Conservation (phyloP, 1,140 invertebrate species). For the Cecropterus lyciades region DNA sequence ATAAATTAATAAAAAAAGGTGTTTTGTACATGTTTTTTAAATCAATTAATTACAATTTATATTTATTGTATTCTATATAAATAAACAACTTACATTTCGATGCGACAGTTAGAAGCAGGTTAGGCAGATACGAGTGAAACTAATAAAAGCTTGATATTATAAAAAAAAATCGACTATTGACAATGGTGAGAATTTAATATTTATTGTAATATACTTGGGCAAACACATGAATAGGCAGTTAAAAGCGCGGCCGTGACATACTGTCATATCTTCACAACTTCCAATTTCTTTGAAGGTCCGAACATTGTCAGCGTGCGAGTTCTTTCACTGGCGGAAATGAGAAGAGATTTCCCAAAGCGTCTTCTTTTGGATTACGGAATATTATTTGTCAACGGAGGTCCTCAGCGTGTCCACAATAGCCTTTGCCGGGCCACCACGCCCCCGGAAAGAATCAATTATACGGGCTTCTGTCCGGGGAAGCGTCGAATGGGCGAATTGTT, state of each 20-base stretch:
- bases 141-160: no score
- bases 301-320: conserved; percentile 68
- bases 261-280: conserved; percentile 73
- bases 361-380: conserved; percentile 71
- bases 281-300: conserved; percentile 72
- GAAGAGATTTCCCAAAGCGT: conserved; percentile 72
- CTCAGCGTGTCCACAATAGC: conserved; percentile 62
- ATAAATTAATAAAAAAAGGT: no score
- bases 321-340: conserved; percentile 78
- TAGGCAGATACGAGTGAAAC: no score
- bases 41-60: no score
- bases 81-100: no score
- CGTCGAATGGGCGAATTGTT: conserved; percentile 81
- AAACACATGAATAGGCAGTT: conserved; percentile 17
- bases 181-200: no score
- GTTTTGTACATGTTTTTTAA: no score
- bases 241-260: conserved; percentile 55
- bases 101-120: no score
- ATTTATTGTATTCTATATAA: no score
- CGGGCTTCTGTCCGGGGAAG: conserved; percentile 65
- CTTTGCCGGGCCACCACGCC: conserved; percentile 58
- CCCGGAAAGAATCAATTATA: conserved; percentile 84
- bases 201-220: background rate
- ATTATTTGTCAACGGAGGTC: conserved; percentile 72
- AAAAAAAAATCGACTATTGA: no score